phyloP scores from a whole-genome alignment of 1,140 invertebrate species.

The Stegodyphus dumicola region DNA sequence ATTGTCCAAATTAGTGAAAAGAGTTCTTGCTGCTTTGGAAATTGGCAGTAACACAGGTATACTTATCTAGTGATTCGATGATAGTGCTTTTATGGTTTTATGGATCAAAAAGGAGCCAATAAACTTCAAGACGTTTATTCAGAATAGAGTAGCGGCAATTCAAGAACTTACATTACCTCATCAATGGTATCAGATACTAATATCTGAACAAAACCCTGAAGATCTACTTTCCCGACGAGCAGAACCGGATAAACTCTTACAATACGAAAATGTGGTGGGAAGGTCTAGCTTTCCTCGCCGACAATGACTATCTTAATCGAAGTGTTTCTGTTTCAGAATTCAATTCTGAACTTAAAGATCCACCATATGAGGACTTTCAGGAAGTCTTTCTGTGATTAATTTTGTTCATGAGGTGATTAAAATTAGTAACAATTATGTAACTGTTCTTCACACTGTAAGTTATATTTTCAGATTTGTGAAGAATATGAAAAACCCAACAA shows the following conservation, averaged over 20 bases:
- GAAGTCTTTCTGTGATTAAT: neutral
- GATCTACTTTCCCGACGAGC: slow-evolving; percentile 8
- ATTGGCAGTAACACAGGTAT: neutral
- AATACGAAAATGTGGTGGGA: neutral
- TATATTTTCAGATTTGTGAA: no score
- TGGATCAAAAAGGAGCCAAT: slow-evolving; percentile 65
- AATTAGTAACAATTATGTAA: no score
- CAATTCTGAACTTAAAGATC: neutral
- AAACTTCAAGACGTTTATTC: slow-evolving; percentile 67
- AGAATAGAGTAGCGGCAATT: slow-evolving; percentile 67
- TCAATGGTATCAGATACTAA: slow-evolving; percentile 40
- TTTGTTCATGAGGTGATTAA: neutral
- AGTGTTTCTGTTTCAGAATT: neutral
- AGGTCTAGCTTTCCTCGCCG: neutral
- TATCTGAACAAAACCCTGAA: slow-evolving; percentile 18
- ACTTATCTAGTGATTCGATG: slow-evolving; percentile 66
- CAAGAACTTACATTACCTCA: slow-evolving; percentile 24
- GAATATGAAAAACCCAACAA: no score
- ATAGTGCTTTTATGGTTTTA: slow-evolving; percentile 67
- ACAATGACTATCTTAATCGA: neutral
- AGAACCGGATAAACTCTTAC: neutral
- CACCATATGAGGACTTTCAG: neutral
- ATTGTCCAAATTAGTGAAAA: neutral
- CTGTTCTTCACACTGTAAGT: no score
- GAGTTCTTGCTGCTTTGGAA: slow-evolving; percentile 1